Base-by-base conservation (phyloP, 1,140 invertebrate species). In the Lethocerus indicus region DNA sequence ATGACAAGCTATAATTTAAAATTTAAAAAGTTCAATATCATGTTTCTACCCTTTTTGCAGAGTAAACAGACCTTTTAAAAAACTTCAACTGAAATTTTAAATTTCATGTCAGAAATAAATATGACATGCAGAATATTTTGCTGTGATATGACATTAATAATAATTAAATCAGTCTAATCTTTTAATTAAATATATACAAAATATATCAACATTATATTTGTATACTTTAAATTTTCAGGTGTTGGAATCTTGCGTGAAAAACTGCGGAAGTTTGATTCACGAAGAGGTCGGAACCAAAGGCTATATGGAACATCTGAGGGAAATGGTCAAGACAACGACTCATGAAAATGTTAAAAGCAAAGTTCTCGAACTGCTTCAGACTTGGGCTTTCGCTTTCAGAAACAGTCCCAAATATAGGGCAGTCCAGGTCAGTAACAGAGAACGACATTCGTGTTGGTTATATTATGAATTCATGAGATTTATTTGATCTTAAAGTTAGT, bases 171-270 rank as follows among this genome's bases (percentile, higher is more conserved):
- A 39, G 18, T 40, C 14, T 25, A 9, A 7, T 25, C n/a, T 35
- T 35, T 35, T 35, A n/a, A 35, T 35, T 12, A 35, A 35, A 35
- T 12, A 12, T n/a, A 35, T 35, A 12, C 12, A 12, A 35, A 20
- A 43, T 43, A 24, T 24, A 48, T n/a, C 16, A 47, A 3, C 4
- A 23, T 39, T 37, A 18, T 37, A 14, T 2, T 2, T 36, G 4
- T 50, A n/a, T n/a, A n/a, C n/a, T 45, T 45, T 27, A 14, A 25
- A 43, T 49, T 40, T 42, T 44, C 39, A 83, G 78, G 85, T 94
- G 29, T 65, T 98, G 27, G 94, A 98, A 67, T 94, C 92, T 59
- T 83, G 89, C 61, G 90, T 98, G 0, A 98, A 98, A 75, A 98
- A 98, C 69, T 98, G 94, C 73, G 93, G 93, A 60, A 71, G 75